Base-by-base conservation (phyloP, 2,888 invertebrate species). In the Melieria omissa region DNA sequence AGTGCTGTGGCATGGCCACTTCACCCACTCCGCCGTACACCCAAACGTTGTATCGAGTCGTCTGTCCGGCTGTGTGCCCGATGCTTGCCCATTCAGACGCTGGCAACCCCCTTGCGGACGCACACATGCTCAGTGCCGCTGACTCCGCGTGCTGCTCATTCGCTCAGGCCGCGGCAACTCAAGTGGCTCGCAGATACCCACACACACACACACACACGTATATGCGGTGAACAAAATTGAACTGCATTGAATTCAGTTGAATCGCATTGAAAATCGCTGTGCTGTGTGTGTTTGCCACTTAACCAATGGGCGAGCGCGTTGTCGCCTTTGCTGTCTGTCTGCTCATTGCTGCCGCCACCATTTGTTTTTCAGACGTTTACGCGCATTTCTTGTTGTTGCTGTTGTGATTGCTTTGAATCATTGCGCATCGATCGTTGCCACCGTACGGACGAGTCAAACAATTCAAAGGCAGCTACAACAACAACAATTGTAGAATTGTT, bases 131-230 rank as follows among this genome's bases (percentile, higher is more conserved):
- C 52, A 2, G 9, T 61, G 12, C 41, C 29, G 60, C 54, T 12
- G 60, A 10, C 45, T 46, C 9, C 78, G 76, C 44, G 61, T 47
- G 79, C 80, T 80, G 78, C 80, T 55, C 62, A 14, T 70, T 41
- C 45, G 45, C 45, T 57, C 44, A 54, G 44, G 29, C 29, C 29
- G 29, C 29, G 3, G 29, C 29, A 29, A 29, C 2, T 14, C 60
- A 45, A 67, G 9, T 58, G 60, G 60, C 49, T 58, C n/a, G n/a
- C 10, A 9, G 41, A 63, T 14, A n/a, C 44, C 9, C 10, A 16
- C 16, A 55, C 12, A 29, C 55, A 54, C 55, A 45, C 14, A 16
- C 54, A 44, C 9, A 52, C 5, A 44, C n/a, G 5, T 3, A n/a
- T 12, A 2, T 29, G 29, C 29, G 29, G 29, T 29, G 29, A 4